A percentile compares a stretch with the other conserved stretches of the same genome.
Evolutionary conservation across 2,113 vertebrate genomes (phyloP).

Genomic region (Pollimyrus isidori): DNA sequence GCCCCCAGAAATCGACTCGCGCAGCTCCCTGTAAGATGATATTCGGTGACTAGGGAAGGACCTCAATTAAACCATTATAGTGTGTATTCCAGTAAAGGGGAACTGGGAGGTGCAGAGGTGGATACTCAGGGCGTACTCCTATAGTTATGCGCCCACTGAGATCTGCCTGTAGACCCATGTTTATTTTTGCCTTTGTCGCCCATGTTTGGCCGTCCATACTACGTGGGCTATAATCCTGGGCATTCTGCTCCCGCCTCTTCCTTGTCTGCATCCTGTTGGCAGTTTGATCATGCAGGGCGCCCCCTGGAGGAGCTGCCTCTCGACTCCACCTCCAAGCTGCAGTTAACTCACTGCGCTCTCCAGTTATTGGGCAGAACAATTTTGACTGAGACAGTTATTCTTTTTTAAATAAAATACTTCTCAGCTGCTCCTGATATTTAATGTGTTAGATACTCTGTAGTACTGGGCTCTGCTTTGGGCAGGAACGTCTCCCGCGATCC

Average conservation of each 20-base stretch:
- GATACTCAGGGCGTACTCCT: not conserved
- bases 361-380: not conserved
- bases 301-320: too few relatives aligned
- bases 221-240: slow-evolving; percentile 52
- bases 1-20: not conserved
- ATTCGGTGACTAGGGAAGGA: not conserved
- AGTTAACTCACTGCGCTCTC: not conserved
- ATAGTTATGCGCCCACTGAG: not conserved
- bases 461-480: not conserved
- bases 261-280: not conserved
- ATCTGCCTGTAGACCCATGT: not conserved
- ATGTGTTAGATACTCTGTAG: not conserved
- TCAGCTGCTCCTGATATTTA: not conserved
- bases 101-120: not conserved
- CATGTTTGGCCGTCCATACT: slow-evolving; percentile 23
- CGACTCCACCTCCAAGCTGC: not conserved
- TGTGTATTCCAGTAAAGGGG: not conserved
- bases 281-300: too few relatives aligned
- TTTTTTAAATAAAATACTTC: not conserved
- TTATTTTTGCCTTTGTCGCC: slow-evolving; percentile 24
- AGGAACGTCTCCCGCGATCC: not conserved
- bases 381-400: not conserved
- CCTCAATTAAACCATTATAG: not conserved
- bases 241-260: slow-evolving; percentile 57
- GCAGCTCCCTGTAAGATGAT: not conserved